phyloP scores from a whole-genome alignment of 2,797 vertebrate species.

The Pangasius larnaudii region DNA sequence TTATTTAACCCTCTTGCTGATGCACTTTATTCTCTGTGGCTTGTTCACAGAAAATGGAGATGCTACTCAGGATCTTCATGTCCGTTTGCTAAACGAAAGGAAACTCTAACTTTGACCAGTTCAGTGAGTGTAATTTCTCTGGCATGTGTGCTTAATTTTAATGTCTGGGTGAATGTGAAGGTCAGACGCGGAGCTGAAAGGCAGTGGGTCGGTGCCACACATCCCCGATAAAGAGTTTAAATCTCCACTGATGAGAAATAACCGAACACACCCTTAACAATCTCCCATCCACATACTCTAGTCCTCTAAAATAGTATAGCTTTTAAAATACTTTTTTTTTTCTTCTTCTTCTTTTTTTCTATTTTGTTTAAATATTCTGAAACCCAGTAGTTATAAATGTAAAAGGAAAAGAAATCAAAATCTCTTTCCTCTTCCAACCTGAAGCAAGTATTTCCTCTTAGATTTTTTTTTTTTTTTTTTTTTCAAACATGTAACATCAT shows the following conservation, averaged over 20 bases:
- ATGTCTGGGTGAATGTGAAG: conserved; percentile 24
- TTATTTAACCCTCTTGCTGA: not conserved
- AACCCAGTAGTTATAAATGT: conserved; percentile 82
- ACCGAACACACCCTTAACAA: conserved; percentile 77
- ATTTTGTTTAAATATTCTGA: conserved; percentile 79
- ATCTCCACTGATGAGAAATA: conserved; percentile 48
- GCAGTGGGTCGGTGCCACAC: conserved; percentile 2
- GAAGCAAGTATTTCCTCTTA: conserved; percentile 80
- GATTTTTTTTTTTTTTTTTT: conserved; percentile 52
- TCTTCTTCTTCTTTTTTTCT: conserved; percentile 63
- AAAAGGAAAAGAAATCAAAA: conserved; percentile 78
- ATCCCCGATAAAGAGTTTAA: conserved; percentile 28
- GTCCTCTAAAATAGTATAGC: conserved; percentile 82
- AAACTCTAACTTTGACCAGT: conserved; percentile 15
- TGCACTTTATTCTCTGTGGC: not conserved
- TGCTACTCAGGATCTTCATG: not conserved
- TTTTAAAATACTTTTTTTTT: conserved; percentile 73
- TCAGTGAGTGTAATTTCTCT: conserved; percentile 34
- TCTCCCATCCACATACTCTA: conserved; percentile 79
- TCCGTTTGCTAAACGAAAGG: not conserved
- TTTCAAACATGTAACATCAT: conserved; percentile 79
- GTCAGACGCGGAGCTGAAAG: conserved; percentile 27
- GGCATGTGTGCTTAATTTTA: conserved; percentile 45
- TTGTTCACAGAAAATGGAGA: not conserved
- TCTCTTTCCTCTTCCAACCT: conserved; percentile 77